Conservation (phyloP, 53 echinoderm and acorn worm species). For the Luidia sarsii region DNA sequence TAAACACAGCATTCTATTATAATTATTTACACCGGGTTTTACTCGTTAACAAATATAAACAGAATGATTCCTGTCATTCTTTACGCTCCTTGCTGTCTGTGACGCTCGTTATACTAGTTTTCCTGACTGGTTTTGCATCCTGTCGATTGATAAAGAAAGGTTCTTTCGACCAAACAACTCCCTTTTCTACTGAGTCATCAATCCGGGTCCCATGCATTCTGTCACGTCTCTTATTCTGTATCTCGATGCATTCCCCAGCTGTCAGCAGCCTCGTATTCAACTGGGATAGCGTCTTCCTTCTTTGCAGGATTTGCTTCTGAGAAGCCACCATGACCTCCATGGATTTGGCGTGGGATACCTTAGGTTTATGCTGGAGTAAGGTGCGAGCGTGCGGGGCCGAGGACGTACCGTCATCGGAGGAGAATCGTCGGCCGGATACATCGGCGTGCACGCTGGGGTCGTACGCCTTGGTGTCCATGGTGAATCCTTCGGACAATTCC, state of each 20-base stretch:
- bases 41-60: too few species aligned
- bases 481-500: conserved; percentile 20
- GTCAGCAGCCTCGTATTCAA: conserved; percentile 56
- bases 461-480: conserved; percentile 33
- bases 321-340: conserved; percentile 69
- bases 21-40: too few species aligned
- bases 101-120: background rate
- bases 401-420: conserved; percentile 9
- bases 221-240: conserved; percentile 71
- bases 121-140: background rate
- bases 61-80: background rate
- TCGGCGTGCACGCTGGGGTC: conserved; percentile 16
- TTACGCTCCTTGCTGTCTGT: background rate
- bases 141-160: conserved; percentile 18
- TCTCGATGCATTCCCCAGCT: conserved; percentile 69
- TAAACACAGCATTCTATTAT: too few species aligned
- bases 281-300: conserved; percentile 54
- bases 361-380: conserved; percentile 15
- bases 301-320: conserved; percentile 71
- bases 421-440: conserved; percentile 10
- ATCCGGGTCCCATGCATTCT: background rate
- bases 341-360: conserved; percentile 50
- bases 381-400: conserved; percentile 2
- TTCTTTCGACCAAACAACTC: background rate
- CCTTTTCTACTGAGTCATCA: background rate